These are phyloP conservation scores for Pampus argenteus DNA, from an alignment of 2,797 vertebrate species.

Conservation along the genomic window DNA sequence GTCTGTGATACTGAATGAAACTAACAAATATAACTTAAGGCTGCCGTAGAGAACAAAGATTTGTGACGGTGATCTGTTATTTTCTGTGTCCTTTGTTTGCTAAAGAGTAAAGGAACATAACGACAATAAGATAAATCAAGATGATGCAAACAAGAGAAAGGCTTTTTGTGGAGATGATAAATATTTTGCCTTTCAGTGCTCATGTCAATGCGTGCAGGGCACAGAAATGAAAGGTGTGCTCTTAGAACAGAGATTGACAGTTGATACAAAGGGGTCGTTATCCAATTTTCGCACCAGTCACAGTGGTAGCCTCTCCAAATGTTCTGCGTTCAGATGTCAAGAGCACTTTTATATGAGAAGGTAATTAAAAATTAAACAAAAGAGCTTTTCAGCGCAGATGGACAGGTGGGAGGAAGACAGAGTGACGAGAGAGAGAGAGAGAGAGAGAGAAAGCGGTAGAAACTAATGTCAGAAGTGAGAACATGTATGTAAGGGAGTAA, in stretches of 20 bases:
- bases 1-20: slow-evolving; percentile 29
- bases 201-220: slow-evolving; percentile 17
- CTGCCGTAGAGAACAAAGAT: slow-evolving; percentile 45
- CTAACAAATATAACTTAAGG: slow-evolving; percentile 33
- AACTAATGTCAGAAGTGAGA: slow-evolving; percentile 57
- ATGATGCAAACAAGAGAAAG: slow-evolving; percentile 64
- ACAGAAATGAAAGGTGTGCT: slow-evolving; percentile 46
- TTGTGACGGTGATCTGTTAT: slow-evolving; percentile 41
- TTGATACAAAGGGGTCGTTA: slow-evolving; percentile 71
- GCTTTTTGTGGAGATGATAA: slow-evolving; percentile 41
- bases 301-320: slow-evolving; percentile 66
- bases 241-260: slow-evolving; percentile 65
- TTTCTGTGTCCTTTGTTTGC: slow-evolving; percentile 47
- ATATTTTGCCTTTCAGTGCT: slow-evolving; percentile 52
- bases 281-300: slow-evolving; percentile 74
- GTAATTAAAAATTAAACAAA: slow-evolving; percentile 84
- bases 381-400: slow-evolving; percentile 77
- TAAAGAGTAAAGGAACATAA: slow-evolving; percentile 40
- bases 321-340: slow-evolving; percentile 76
- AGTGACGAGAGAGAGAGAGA: slow-evolving; percentile 51
- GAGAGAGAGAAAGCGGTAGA: slow-evolving; percentile 49
- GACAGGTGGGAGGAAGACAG: slow-evolving; percentile 57
- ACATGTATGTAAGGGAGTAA: slow-evolving; percentile 39
- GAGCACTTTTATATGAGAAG: slow-evolving; percentile 75
- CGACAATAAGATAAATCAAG: slow-evolving; percentile 54